Percentiles rank a stretch among this genome's conserved stretches.
Evolutionary conservation across 2,888 invertebrate genomes (phyloP).

Genomic region (Bombylius major): DNA sequence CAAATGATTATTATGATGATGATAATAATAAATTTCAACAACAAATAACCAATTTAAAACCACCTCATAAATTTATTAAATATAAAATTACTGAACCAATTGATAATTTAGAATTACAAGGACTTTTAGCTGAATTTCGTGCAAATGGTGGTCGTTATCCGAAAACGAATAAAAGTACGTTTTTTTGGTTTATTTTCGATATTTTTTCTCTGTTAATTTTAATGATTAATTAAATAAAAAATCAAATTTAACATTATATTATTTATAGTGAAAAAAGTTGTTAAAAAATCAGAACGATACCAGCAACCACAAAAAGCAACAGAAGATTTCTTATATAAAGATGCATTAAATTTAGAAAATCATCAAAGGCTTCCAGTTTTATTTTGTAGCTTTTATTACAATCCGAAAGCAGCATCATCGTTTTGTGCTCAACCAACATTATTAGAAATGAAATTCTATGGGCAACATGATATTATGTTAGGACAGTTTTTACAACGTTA

Average conservation of each 20-base stretch:
- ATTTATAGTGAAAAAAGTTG: slow-evolving; percentile 23
- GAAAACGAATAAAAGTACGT: slow-evolving; percentile 29
- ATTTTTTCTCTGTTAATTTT: neutral
- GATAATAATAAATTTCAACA: slow-evolving; percentile 12
- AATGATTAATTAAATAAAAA: neutral
- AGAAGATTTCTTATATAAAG: slow-evolving; percentile 36
- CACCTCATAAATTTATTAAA: slow-evolving; percentile 60
- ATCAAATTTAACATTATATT: neutral
- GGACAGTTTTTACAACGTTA: slow-evolving; percentile 89
- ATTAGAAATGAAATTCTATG: slow-evolving; percentile 81
- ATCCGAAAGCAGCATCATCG: slow-evolving; percentile 32
- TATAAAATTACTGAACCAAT: slow-evolving; percentile 53
- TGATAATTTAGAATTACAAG: slow-evolving; percentile 53
- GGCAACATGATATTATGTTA: slow-evolving; percentile 85
- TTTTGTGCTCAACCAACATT: slow-evolving; percentile 35
- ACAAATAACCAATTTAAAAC: slow-evolving; percentile 33
- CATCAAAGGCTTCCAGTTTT: slow-evolving; percentile 81
- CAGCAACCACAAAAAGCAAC: slow-evolving; percentile 21
- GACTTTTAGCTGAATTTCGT: slow-evolving; percentile 70
- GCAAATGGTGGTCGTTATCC: slow-evolving; percentile 64
- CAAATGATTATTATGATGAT: slow-evolving; percentile 20
- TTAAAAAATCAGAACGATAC: slow-evolving; percentile 23
- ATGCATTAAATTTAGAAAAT: slow-evolving; percentile 66
- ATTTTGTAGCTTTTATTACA: slow-evolving; percentile 57
- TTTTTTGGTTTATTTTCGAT: neutral